Evolutionary conservation across 2,113 vertebrate species (phyloP).

Genomic region (Anhinga rufa): DNA sequence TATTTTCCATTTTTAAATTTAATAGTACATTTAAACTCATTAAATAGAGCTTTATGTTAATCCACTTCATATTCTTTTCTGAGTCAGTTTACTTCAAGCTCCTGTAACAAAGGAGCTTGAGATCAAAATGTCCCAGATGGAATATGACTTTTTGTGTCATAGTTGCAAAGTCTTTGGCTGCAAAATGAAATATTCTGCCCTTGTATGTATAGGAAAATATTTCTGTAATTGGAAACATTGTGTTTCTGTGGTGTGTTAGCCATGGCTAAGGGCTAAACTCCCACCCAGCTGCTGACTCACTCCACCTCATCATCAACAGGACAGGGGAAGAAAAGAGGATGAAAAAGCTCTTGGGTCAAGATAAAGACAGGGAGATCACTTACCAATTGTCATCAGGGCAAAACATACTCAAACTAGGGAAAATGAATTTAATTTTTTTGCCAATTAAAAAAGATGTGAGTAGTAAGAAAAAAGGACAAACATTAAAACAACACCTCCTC

Average conservation of each 20-base stretch:
- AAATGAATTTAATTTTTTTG: neutral
- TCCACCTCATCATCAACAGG: neutral
- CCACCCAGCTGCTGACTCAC: neutral
- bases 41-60: neutral
- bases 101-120: neutral
- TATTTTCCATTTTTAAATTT: neutral
- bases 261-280: neutral
- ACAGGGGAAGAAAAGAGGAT: neutral
- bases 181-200: neutral
- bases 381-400: neutral
- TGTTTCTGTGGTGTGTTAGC: no score
- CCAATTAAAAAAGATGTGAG: no score
- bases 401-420: neutral
- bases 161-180: neutral
- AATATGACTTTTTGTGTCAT: neutral
- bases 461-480: no score
- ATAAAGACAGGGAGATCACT: neutral
- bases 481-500: no score
- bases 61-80: neutral
- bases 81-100: neutral
- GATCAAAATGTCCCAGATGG: neutral
- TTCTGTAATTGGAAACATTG: neutral
- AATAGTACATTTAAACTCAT: neutral
- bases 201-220: neutral
- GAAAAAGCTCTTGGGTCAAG: neutral